Evolutionary conservation across 2,888 invertebrate species (phyloP).

Genomic region (Hypena proboscidalis): DNA sequence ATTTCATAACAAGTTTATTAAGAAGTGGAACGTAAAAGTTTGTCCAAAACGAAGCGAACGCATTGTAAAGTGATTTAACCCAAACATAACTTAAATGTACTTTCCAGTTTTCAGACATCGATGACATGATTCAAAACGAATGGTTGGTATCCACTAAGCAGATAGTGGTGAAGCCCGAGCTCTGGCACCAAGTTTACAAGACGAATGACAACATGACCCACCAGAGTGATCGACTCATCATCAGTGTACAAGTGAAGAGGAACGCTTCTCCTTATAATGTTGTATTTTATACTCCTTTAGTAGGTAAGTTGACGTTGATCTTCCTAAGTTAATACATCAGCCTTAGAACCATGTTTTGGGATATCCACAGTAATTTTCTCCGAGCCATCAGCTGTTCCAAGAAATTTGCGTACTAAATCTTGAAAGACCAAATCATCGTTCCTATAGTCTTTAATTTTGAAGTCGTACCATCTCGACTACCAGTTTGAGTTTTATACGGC

Average conservation of each 20-base stretch:
- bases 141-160: conserved; percentile 53
- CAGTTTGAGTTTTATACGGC: too few species aligned
- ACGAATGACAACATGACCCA: conserved; percentile 50
- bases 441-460: too few species aligned
- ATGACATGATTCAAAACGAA: conserved; percentile 55
- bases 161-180: conserved; percentile 35
- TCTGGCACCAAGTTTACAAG: conserved; percentile 53
- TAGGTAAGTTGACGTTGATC: conserved; percentile 54
- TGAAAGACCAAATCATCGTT: too few species aligned
- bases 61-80: neutral
- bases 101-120: conserved; percentile 60
- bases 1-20: too few species aligned
- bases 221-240: conserved; percentile 60
- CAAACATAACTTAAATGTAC: neutral
- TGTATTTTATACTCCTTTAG: conserved; percentile 73
- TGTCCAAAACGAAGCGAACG: too few species aligned
- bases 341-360: too few species aligned
- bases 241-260: conserved; percentile 58
- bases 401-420: too few species aligned
- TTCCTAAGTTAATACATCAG: neutral
- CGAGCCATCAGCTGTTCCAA: too few species aligned
- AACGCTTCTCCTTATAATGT: conserved; percentile 63
- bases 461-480: too few species aligned
- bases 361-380: too few species aligned
- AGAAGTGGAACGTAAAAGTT: too few species aligned